phyloP scores from a whole-genome alignment of 2,797 vertebrate species.

The Falco cherrug region DNA sequence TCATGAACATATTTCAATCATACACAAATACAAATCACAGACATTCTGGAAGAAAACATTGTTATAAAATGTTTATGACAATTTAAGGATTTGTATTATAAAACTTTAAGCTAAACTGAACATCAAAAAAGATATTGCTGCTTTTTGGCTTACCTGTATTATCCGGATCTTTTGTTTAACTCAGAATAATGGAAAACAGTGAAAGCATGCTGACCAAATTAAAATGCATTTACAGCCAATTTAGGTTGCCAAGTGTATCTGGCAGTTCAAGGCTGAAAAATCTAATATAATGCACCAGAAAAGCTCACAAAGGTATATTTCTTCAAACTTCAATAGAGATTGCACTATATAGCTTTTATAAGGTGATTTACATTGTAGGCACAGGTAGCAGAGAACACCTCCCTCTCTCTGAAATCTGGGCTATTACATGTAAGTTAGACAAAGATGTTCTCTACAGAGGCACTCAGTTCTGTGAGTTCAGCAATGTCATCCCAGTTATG shows the following conservation, averaged over 20 bases:
- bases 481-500: not conserved
- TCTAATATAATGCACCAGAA: not conserved
- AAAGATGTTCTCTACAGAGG: not conserved
- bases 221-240: not conserved
- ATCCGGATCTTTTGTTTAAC: not conserved
- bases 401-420: not conserved
- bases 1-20: not conserved
- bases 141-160: not conserved
- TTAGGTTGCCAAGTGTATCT: not conserved
- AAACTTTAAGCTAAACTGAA: not conserved
- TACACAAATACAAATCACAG: not conserved
- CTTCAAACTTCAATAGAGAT: not conserved
- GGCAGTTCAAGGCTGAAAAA: not conserved
- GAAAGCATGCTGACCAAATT: not conserved
- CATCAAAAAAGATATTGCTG: not conserved
- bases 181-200: not conserved
- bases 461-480: not conserved
- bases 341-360: not conserved
- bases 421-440: not conserved
- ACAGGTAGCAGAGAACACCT: not conserved
- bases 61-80: not conserved
- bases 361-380: not conserved
- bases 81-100: not conserved
- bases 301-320: not conserved
- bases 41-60: not conserved